These are phyloP conservation scores for Rhizomys pruinosus DNA, from an alignment of 2,113 vertebrate genomes.

Conservation along the genomic window DNA sequence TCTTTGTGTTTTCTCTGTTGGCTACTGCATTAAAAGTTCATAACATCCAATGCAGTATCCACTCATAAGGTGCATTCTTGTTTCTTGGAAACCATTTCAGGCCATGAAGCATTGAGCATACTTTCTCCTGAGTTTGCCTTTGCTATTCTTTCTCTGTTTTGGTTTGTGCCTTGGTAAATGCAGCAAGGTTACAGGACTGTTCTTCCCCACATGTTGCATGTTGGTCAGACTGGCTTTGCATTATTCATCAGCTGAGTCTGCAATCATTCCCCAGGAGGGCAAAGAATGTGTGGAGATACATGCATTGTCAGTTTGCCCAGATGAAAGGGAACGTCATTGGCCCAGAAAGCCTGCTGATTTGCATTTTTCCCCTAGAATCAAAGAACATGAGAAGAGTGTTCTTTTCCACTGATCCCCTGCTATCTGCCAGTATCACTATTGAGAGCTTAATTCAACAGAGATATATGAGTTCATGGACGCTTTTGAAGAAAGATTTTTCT, in stretches of 20 bases:
- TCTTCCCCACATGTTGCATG: background rate
- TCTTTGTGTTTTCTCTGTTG: background rate
- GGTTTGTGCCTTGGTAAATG: background rate
- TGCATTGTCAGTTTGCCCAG: slow-evolving; percentile 14
- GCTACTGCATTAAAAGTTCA: slow-evolving; percentile 37
- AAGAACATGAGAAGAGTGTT: slow-evolving; percentile 14
- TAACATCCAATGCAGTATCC: background rate
- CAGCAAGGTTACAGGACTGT: background rate
- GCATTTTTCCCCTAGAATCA: background rate
- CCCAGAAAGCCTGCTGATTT: slow-evolving; percentile 24
- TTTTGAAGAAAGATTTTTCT: slow-evolving; percentile 54
- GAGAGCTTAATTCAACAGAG: slow-evolving; percentile 57
- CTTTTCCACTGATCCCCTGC: background rate
- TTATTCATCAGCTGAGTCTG: slow-evolving; percentile 51
- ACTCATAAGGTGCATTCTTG: background rate
- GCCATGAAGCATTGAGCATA: background rate
- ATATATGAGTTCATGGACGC: background rate
- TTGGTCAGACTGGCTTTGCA: background rate
- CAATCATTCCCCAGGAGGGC: background rate
- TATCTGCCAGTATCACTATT: background rate
- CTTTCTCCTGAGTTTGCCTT: background rate
- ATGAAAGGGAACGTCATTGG: slow-evolving; percentile 45
- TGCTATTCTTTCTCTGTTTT: background rate
- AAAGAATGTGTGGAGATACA: slow-evolving; percentile 38
- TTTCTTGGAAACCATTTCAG: background rate